Evolutionary conservation across 2,797 vertebrate genomes (phyloP), one percentile per base, ranked within the genome.

Genomic region (Vipera latastei): DNA sequence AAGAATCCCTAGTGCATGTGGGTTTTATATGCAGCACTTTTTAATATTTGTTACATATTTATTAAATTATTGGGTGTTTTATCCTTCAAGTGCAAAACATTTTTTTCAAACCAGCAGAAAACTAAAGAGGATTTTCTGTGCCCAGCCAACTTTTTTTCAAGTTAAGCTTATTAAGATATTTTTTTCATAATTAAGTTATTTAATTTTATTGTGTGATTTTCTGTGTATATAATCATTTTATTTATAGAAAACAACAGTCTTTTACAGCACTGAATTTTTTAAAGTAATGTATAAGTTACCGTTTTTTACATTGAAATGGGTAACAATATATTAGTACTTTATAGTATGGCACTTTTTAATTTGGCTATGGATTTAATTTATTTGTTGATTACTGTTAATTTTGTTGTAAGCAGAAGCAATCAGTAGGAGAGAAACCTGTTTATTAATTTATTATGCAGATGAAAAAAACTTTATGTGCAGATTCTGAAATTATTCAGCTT

Each of bases 11-110:
- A 97, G 97, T 98, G 97, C 98, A 98, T 98, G 97, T 97, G 98
- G 97, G 98, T 98, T 98, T 98, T 89, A 97, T 97, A 98, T 96
- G 96, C 98, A 97, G 98, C 98, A 98, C 98, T 98, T 98, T 98
- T 96, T 97, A 96, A 96, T 94, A 96, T 97, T 83, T 96, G 94
- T 97, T 97, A 97, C 95, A 28, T 95, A 95, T 98, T 96, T 96
- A 97, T 96, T 97, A 97, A 96, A 96, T 97, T 95, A 94, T 94
- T 94, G 95, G 91, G 92, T 97, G 93, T 96, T 96, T 89, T 89
- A 94, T 97, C 96, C 96, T 96, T 97, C 93, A 91, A 95, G 94
- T 96, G 96, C 55, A 73, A 95, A 96, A 95, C 95, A 94, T 51
- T 57, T 69, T 32, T 93, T 83, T 63, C n/a, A 85, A 89, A 91